Evolutionary conservation across 2,113 vertebrate species (phyloP), one percentile per base, ranked within the genome.

Genomic region (Donacobius atricapilla): DNA sequence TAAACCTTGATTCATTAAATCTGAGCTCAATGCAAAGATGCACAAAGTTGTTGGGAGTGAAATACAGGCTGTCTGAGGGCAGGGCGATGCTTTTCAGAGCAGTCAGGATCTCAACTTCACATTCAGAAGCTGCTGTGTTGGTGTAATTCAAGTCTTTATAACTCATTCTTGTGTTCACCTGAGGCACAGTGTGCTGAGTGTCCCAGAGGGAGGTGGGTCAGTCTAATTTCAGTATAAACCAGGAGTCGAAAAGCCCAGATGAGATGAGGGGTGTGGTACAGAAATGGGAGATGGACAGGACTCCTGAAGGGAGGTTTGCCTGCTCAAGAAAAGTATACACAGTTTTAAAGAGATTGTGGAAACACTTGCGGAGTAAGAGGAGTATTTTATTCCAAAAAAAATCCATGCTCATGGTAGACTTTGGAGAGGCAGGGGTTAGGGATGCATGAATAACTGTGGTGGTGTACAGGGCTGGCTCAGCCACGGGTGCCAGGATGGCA

Each of bases 241-340:
- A n/a, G 83, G 58, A 65, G 18, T 17, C 30, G 42, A 2, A 42
- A 35, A 31, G 54, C 30, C 17, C 28, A 13, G 42, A 25, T 0
- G 0, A 25, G 47, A 21, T 22, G 40, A 27, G n/a, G 1, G 6
- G 16, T 47, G 44, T 13, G 1, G 30, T 24, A 11, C 56, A 44
- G 70, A 50, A 51, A 23, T 0, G 58, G 40, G 17, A 40, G 51
- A 10, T 19, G 23, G 1, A 15, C 37, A 42, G 13, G 31, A 20
- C 47, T 65, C 24, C 27, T 17, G 15, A 42, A 37, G 37, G 30
- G 71, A 39, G 6, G 5, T 27, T 63, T 80, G 15, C 16, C 65
- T 51, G 54, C 50, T 60, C 50, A 20, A 24, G 72, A 22, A n/a
- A 21, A 71, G 61, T 35, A 11, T 45, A 5, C 6, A 22, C 8